These are phyloP conservation scores for Thoracochromis brauschi DNA, from an alignment of 2,113 vertebrate genomes.

Conservation along the genomic window DNA sequence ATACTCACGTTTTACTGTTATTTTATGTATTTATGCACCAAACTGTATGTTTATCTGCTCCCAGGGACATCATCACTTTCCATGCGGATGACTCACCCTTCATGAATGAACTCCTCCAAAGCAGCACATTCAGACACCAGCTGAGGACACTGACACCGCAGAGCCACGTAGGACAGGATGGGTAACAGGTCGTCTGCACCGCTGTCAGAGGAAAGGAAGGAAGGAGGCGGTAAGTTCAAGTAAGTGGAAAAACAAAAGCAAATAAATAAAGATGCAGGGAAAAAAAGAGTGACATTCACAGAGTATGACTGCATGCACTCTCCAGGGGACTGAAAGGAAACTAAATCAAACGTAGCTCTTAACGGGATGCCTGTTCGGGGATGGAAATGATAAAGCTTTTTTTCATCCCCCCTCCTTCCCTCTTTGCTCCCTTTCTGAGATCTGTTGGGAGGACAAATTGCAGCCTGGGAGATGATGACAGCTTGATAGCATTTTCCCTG, in stretches of 20 bases:
- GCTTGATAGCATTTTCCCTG: constrained; percentile 42
- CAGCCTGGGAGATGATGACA: constrained; percentile 35
- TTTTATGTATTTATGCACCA: background rate
- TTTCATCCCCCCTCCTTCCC: background rate
- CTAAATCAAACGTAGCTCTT: background rate
- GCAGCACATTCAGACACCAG: constrained; percentile 88
- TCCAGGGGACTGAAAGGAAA: background rate
- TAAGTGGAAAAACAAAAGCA: background rate
- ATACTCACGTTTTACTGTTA: background rate
- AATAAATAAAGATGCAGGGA: background rate
- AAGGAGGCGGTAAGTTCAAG: background rate
- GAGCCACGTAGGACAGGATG: constrained; percentile 88
- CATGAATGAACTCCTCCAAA: constrained; percentile 92
- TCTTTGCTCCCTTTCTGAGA: background rate
- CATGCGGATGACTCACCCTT: constrained; percentile 75
- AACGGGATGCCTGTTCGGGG: constrained; percentile 15
- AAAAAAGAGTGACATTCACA: background rate
- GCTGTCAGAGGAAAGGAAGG: constrained; percentile 49
- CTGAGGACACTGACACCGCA: constrained; percentile 82
- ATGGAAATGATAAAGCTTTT: constrained; percentile 17
- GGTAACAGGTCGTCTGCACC: constrained; percentile 91
- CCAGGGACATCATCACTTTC: background rate
- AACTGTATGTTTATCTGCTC: background rate
- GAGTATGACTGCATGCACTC: background rate
- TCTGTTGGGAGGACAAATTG: constrained; percentile 44